Evolutionary conservation across 2,888 invertebrate species (phyloP).

Genomic region (Malthinus flaveolus): DNA sequence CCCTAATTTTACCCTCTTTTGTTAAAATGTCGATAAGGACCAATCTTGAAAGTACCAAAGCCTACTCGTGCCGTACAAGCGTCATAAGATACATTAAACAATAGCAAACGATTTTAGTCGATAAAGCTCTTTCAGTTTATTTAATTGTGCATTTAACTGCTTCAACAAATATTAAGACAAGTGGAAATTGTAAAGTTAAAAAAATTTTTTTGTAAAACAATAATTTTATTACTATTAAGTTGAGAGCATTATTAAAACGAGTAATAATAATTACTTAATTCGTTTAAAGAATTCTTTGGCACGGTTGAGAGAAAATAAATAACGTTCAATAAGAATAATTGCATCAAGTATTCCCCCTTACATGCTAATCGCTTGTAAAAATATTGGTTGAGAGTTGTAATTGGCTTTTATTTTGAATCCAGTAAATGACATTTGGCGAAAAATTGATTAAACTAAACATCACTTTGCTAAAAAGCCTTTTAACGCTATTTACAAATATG

Average conservation of each 20-base stretch:
- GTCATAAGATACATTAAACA: conserved; percentile 6
- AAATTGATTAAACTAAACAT: conserved; percentile 20
- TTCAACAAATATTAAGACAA: conserved; percentile 9
- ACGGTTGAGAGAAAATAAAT: conserved; percentile 36
- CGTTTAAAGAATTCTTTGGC: conserved; percentile 34
- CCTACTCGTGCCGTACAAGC: conserved; percentile 10
- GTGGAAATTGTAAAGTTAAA: conserved; percentile 7
- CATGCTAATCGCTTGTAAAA: conserved; percentile 39
- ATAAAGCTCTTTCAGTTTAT: neutral
- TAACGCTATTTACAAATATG: conserved; percentile 1
- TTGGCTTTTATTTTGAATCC: conserved; percentile 33
- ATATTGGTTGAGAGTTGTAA: conserved; percentile 35
- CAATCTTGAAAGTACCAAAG: conserved; percentile 30
- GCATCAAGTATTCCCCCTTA: conserved; percentile 36
- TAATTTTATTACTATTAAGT: neutral
- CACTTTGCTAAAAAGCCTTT: conserved; percentile 20
- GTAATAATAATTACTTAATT: conserved; percentile 30
- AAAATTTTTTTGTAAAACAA: conserved; percentile 2
- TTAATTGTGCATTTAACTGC: conserved; percentile 13
- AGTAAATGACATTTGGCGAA: conserved; percentile 22
- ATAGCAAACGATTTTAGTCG: conserved; percentile 12
- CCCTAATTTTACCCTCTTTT: conserved; percentile 49
- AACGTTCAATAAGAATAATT: conserved; percentile 35
- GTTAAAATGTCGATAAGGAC: conserved; percentile 28
- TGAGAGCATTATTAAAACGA: neutral